Evolutionary conservation across 2,888 invertebrate genomes (phyloP), one percentile per base, ranked within the genome.

Genomic region (Drosophila pegasa): DNA sequence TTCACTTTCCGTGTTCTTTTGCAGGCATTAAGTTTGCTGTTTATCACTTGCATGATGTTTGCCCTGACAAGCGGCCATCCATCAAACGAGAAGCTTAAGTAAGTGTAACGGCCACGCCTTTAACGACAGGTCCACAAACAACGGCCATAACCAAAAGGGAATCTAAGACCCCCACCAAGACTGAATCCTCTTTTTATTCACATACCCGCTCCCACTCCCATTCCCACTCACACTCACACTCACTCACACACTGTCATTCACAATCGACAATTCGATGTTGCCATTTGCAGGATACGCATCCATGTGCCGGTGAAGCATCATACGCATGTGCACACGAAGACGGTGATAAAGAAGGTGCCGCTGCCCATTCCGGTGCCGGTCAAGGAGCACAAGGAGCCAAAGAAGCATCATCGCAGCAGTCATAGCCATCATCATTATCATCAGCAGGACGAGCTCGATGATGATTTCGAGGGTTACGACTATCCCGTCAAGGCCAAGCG

Each of bases 291-390:
- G 79, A 91, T 92, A 63, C 89, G 92, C 29, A 92, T 92, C 75
- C 92, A 92, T 74, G 89, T 92, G 58, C 92, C 92, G 3, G 91
- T 92, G 47, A 92, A 92, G 69, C 92, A 92, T 86, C 92, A 92
- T 52, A 92, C 92, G 41, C 92, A 92, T 84, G 85, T 92, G 22
- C 92, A 92, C 69, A 92, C 92, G 3, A 92, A 92, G 72, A 92
- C 92, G 55, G 75, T 92, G 58, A 88, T 92, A 56, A 92, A 92
- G 80, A 92, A 92, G 71, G 91, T 92, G 10, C 90, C 92, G 22
- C 74, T 92, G 56, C 92, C 92, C 69, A 90, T 92, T 47, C 91
- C 92, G 22, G 79, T 92, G 52, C 92, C 91, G 27, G 75, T 92
- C 33, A 92, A 92, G 68, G 91, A 92, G 75, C 90, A 90, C 47